Evolutionary conservation across 2,888 invertebrate genomes (phyloP), one percentile per base, ranked within the genome.

Genomic region (Alentia gelatinosa): DNA sequence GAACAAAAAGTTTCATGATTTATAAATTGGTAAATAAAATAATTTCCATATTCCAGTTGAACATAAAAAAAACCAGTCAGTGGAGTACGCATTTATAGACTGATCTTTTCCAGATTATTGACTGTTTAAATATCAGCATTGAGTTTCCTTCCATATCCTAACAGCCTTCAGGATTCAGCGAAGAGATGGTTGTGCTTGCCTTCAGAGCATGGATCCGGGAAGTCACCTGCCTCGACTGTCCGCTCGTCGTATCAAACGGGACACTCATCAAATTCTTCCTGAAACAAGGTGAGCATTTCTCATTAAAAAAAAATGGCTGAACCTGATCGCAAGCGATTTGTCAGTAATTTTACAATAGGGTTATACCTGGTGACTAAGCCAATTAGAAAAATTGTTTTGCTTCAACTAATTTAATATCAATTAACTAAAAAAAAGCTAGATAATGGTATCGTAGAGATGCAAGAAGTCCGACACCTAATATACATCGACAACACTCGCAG

Each of bases 231-330:
- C 91, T 92, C 7, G 90, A 93, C 0, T 93, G 94, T 86, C 95
- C 95, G 0, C 90, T 95, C 63, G 93, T 95, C 50, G 93, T 95
- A 7, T 94, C 93, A 90, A 94, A 94, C 74, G 94, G 94, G 40
- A 92, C 95, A 39, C 92, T 95, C 42, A 86, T 95, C 26, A 92
- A 93, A 63, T 94, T 94, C 91, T 92, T 92, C 30, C 90, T 95
- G 23, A 92, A 93, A 56, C 91, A 92, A 93, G 94, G 95, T 94
- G 15, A 90, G 7, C n/a, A n/a, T n/a, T n/a, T 56, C 47, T 3
- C 26, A 89, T 89, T 50, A 26, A 12, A 42, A 42, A 42, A 42
- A 42, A 12, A 42, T 15, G 15, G 15, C 7, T 12, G 47, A 56
- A 56, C 56, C 12, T 56, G 5, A 56, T 5, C n/a, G 56, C 56